These are phyloP conservation scores for Dicerorhinus sumatrensis DNA, from an alignment of 2,113 vertebrate genomes.

Conservation along the genomic window DNA sequence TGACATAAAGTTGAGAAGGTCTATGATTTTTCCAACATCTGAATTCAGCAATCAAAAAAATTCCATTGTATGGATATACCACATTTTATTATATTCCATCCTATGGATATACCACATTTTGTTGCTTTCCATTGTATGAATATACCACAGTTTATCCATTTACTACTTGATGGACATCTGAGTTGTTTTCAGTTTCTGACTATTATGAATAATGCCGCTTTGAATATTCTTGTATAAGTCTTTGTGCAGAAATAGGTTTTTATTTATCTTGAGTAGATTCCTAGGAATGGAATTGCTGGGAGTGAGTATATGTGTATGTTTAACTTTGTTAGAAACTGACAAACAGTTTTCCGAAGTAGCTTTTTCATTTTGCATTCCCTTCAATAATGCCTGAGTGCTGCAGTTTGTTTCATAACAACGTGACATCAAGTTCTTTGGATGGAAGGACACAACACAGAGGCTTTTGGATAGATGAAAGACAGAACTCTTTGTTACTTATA, in stretches of 20 bases:
- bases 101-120: background rate
- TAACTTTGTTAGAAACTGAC: background rate
- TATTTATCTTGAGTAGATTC: background rate
- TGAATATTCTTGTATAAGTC: background rate
- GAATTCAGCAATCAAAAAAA: background rate
- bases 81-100: background rate
- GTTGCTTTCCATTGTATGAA: background rate
- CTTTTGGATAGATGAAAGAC: background rate
- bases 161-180: too few species aligned
- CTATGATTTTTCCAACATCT: background rate
- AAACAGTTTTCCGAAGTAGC: background rate
- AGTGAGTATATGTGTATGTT: background rate
- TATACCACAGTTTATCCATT: background rate
- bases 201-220: too few species aligned
- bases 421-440: background rate
- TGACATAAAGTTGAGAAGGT: background rate
- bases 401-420: background rate
- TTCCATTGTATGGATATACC: background rate
- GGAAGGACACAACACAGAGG: background rate
- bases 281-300: background rate
- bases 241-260: background rate
- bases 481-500: background rate
- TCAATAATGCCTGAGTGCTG: fast-evolving
- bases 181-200: background rate
- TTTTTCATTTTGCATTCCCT: background rate